Evolutionary conservation across 2,797 vertebrate genomes (phyloP), one percentile per base, ranked within the genome.

Genomic region (Tapera naevia): DNA sequence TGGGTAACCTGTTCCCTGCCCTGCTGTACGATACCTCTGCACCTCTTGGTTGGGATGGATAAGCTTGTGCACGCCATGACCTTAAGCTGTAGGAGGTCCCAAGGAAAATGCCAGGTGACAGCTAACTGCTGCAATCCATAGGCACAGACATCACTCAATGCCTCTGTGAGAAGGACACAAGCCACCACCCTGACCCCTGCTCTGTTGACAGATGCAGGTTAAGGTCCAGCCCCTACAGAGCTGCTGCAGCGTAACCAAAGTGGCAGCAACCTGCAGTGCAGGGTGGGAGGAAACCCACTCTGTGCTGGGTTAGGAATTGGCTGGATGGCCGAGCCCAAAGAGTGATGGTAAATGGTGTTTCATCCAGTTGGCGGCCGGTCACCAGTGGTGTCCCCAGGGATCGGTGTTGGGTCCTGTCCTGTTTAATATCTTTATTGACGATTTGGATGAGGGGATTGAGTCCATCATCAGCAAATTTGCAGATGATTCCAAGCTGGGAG

Each of bases 61-160:
- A 14, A 60, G 5, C 10, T 45, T 13, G 17, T 33, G 37, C n/a
- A 19, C 0, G 0, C 11, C 66, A 21, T 11, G 11, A 18, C 37
- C 35, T 17, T 14, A 9, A 70, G 22, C 48, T 28, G 7, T 9
- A 43, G 33, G 0, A 3, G 11, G 41, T 50, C 27, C 41, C n/a
- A 57, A 57, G 57, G 28, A 17, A 57, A 64, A 64, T 2, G 6
- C 30, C 30, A 58, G 24, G 9, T 14, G 51, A 45, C 45, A 39
- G 25, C 66, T 11, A 39, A 46, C 0, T 2, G 30, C n/a, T 41
- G 53, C 30, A 32, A 17, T n/a, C 58, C n/a, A 30, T 23, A 17
- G 32, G 17, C 5, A 1, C 35, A 37, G 28, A 71, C 25, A 28
- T 3, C 53, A 35, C 33, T 39, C 2, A 1, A 27, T 3, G 5